phyloP scores from a whole-genome alignment of 2,797 vertebrate species.

The Tamandua tetradactyla region DNA sequence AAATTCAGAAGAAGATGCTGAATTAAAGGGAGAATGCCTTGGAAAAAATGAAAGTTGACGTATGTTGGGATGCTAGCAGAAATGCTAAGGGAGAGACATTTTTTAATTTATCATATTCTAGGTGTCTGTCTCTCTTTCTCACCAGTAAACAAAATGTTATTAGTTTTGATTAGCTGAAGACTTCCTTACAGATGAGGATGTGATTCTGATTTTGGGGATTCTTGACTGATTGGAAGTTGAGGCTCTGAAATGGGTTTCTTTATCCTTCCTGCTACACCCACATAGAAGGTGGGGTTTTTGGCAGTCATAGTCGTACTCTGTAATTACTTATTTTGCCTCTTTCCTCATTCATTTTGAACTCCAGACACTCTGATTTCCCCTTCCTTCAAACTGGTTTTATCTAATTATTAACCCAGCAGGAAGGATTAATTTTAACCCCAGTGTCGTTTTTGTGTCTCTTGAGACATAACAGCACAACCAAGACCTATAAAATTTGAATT shows the following conservation, averaged over 20 bases:
- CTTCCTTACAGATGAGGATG: slow-evolving; percentile 11
- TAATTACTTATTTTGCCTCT: slow-evolving; percentile 50
- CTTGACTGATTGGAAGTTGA: slow-evolving; percentile 27
- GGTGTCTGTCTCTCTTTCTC: slow-evolving; percentile 2
- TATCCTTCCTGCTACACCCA: not conserved
- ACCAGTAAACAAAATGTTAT: slow-evolving; percentile 29
- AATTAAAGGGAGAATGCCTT: slow-evolving; percentile 14
- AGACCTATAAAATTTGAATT: slow-evolving; percentile 28
- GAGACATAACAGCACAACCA: slow-evolving; percentile 31
- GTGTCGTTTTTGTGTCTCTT: slow-evolving; percentile 58
- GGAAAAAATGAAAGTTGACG: slow-evolving; percentile 14
- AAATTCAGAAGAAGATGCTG: slow-evolving; percentile 7
- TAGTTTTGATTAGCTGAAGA: slow-evolving; percentile 34
- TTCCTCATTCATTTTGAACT: slow-evolving; percentile 39
- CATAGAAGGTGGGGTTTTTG: slow-evolving; percentile 29
- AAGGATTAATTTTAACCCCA: slow-evolving; percentile 68
- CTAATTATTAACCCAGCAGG: slow-evolving; percentile 68
- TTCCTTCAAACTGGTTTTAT: slow-evolving; percentile 63
- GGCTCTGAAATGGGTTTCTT: slow-evolving; percentile 29
- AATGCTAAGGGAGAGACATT: slow-evolving; percentile 20
- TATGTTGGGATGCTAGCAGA: slow-evolving; percentile 3
- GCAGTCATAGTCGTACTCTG: not conserved
- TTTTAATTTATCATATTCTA: slow-evolving; percentile 38
- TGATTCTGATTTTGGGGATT: slow-evolving; percentile 50
- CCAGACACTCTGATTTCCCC: slow-evolving; percentile 21